Evolutionary conservation across 1,140 invertebrate species (phyloP), one percentile per base, ranked within the genome.

Genomic region (Anoplolepis gracilipes): DNA sequence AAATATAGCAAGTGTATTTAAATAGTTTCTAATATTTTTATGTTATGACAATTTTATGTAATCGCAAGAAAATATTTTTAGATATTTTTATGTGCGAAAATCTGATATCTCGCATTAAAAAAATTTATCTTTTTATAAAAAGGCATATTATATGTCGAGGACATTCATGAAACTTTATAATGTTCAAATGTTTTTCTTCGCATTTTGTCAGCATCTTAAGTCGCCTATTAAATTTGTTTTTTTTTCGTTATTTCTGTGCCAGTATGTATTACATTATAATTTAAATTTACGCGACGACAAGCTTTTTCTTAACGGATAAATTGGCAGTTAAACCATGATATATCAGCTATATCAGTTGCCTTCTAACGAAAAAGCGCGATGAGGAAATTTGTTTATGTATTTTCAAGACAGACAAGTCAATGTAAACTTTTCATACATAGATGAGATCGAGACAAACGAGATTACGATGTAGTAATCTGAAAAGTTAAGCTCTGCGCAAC

Each of bases 251-350:
- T 49, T 64, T 33, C 28, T 10, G 13, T n/a, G 11, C 8, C 11
- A 22, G 22, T 16, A 25, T 25, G 10, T 33, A 2, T 4, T 22
- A 22, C 53, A 5, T 42, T 53, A 7, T 36, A 78, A 78, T 55
- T 8, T 36, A 39, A 78, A 36, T 67, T 53, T 78, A 53, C n/a
- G n/a, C 11, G 42, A 78, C 8, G 76, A 0, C 0, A 8, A 53
- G 19, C n/a, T 65, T 77, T 53, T 53, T 36, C 13, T 53, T 13
- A 25, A 7, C 6, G 19, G n/a, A 33, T 78, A 78, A 49, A 30
- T 55, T 22, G 30, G 28, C 4, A 55, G 42, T 67, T 78, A 65
- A 67, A 78, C 4, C 8, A 25, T 39, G 42, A 67, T 67, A 67
- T 30, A 78, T 49, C 7, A 10, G 0, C 16, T 11, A n/a, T 13